Evolutionary conservation across 2,113 vertebrate genomes (phyloP).

Genomic region (Plestiodon gilberti): DNA sequence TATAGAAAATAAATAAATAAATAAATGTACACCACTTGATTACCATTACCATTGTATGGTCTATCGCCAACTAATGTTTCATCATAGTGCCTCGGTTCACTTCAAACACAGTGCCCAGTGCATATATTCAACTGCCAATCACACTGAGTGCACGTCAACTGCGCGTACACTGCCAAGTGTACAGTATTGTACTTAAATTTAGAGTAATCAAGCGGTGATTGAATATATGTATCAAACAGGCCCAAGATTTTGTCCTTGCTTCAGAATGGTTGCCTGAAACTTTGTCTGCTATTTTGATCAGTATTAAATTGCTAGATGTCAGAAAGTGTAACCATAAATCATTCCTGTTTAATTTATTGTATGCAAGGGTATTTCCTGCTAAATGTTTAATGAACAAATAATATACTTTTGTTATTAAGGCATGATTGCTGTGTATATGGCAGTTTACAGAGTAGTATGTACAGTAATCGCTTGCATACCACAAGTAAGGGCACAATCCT

Average conservation of each 20-base stretch:
- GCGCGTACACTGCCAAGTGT: too few species aligned
- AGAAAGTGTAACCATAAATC: background rate
- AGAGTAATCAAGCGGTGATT: background rate
- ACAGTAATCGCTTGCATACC: too few species aligned
- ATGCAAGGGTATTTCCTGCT: background rate
- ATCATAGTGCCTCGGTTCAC: too few species aligned
- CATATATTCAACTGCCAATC: background rate
- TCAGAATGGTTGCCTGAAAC: background rate
- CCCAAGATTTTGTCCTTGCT: background rate
- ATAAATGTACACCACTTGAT: too few species aligned
- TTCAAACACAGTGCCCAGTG: background rate
- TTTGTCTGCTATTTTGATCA: background rate
- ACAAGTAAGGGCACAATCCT: too few species aligned
- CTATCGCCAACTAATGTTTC: too few species aligned
- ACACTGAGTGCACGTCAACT: too few species aligned
- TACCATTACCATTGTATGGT: too few species aligned
- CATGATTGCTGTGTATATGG: too few species aligned
- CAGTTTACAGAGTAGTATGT: too few species aligned
- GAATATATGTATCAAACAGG: background rate
- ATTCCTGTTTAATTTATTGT: background rate
- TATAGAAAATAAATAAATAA: too few species aligned
- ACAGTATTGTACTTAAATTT: background rate
- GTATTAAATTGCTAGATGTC: background rate
- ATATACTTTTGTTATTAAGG: background rate
- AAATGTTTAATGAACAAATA: background rate